Evolutionary conservation across 2,113 vertebrate genomes (phyloP).

Genomic region (Macquaria ambigua): DNA sequence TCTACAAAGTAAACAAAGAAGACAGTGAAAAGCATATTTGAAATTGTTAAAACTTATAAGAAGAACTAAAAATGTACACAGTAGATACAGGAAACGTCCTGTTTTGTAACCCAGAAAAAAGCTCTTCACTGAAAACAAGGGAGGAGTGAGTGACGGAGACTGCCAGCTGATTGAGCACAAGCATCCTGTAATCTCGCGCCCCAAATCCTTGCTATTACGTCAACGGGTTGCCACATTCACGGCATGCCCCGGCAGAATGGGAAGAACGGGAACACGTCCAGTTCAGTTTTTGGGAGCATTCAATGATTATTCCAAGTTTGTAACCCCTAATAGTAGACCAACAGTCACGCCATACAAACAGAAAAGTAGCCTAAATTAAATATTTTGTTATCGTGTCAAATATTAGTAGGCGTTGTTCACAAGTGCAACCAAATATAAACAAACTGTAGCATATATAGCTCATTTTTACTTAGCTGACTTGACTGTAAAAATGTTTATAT

Average conservation of each 20-base stretch:
- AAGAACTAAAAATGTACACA: background rate
- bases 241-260: background rate
- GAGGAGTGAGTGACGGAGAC: background rate
- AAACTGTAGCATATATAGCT: background rate
- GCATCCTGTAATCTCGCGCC: slow-evolving; percentile 42
- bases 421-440: background rate
- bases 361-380: background rate
- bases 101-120: background rate
- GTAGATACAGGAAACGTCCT: background rate
- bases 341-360: background rate
- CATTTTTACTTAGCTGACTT: too few species aligned
- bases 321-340: background rate
- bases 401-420: background rate
- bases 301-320: background rate
- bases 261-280: background rate
- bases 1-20: slow-evolving; percentile 42
- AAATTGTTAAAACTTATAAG: background rate
- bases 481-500: background rate
- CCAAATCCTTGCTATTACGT: slow-evolving; percentile 57
- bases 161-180: slow-evolving; percentile 5
- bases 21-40: background rate
- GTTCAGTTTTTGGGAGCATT: background rate
- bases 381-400: background rate
- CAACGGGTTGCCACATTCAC: slow-evolving; percentile 20
- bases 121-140: background rate